Base-by-base conservation (phyloP, 2,113 vertebrate genomes). In the Zosterops pallidus region DNA sequence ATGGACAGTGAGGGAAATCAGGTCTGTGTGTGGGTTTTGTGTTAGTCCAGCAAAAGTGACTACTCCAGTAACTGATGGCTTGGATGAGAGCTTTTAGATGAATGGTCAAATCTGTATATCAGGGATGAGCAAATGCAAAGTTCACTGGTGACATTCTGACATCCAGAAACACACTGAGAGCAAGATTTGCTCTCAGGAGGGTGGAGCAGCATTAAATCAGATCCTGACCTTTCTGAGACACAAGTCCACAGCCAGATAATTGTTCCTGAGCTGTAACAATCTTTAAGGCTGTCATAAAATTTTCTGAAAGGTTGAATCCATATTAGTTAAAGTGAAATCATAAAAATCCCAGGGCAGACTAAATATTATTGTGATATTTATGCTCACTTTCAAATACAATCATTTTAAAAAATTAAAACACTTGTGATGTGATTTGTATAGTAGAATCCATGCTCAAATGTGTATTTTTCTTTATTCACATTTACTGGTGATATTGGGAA, bases 161-260 rank as follows among this genome's bases (percentile, higher is more conserved):
- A 88, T n/a, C 63, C 63, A 84, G 84, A 83, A 85, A 55, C 46
- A 62, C 7, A 10, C 62, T 7, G 55, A 77, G 75, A 91, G 68
- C 29, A 63, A 88, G 50, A 42, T 35, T 90, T 71, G 41, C 59
- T 65, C 76, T 65, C 35, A 5, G 75, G 55, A 87, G 52, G 46
- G 59, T 72, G 63, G 59, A 56, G 78, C 39, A 87, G 60, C 68
- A 69, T 74, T 94, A 91, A 91, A 94, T 88, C 82, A 88, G 39
- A 74, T 57, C 33, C 50, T 96, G 93, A 95, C 90, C 93, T 94
- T 97, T 96, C 63, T 37, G 35, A 87, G 88, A 62, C 37, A 74
- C 64, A 74, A 89, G 28, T 67, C 50, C 1, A n/a, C 50, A 63
- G 84, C 26, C 50, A 85, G 46, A 50, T 84, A 93, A 82, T 85